These are phyloP conservation scores for Murina feae DNA, from an alignment of 2,113 vertebrate genomes.

Conservation along the genomic window DNA sequence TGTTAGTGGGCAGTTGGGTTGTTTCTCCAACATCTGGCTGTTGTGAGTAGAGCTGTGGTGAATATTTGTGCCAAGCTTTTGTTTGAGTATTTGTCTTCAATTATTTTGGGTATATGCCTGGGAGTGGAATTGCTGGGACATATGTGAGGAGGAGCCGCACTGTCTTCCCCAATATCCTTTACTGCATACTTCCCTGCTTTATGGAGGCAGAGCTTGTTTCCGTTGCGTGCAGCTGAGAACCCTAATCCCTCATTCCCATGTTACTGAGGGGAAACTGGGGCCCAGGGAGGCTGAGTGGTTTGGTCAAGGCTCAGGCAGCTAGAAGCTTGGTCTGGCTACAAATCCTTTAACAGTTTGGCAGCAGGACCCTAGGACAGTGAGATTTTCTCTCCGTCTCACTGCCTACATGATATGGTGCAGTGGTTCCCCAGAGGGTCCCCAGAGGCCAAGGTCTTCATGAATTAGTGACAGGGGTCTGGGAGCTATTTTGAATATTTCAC, in stretches of 20 bases:
- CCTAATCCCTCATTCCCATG: not conserved
- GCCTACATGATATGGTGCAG: fast-evolving
- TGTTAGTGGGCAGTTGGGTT: too few relatives aligned
- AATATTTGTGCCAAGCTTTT: not conserved
- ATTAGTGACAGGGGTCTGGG: not conserved
- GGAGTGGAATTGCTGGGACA: not conserved
- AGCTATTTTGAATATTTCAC: not conserved
- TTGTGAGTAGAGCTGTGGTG: not conserved
- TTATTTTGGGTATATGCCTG: not conserved
- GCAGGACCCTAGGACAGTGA: not conserved
- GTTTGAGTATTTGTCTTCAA: not conserved
- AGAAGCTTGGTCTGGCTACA: not conserved
- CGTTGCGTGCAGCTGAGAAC: not conserved
- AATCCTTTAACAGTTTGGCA: not conserved
- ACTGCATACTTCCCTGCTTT: not conserved
- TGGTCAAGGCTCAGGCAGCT: not conserved
- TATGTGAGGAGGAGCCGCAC: not conserved
- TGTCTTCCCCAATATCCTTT: not conserved
- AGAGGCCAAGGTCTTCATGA: not conserved
- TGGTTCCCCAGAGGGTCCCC: not conserved
- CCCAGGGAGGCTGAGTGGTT: not conserved
- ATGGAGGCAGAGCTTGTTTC: not conserved
- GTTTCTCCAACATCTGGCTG: not conserved
- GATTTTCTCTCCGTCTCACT: not conserved
- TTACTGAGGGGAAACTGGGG: not conserved